Evolutionary conservation across 2,888 invertebrate species (phyloP).

Genomic region (Hyppa rectilinea): DNA sequence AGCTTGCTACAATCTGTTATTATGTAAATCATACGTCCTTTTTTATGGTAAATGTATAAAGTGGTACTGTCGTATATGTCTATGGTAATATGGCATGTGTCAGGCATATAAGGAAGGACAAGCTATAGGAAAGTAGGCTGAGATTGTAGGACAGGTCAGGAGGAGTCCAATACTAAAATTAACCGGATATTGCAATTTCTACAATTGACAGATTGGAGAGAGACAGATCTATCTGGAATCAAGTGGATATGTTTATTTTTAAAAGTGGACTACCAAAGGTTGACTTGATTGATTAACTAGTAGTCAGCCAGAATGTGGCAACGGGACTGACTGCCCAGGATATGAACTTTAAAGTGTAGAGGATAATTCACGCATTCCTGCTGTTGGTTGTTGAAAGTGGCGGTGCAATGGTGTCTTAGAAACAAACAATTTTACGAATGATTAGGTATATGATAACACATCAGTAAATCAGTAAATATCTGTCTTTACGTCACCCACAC

Average conservation of each 20-base stretch:
- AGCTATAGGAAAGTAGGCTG: constrained; percentile 1
- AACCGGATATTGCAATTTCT: not conserved
- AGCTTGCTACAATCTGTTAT: constrained; percentile 42
- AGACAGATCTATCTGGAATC: not conserved
- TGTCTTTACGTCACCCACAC: no score
- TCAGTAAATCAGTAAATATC: no score
- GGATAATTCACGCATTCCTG: not conserved
- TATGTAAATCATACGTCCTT: constrained; percentile 52
- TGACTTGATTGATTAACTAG: not conserved
- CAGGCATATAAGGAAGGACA: constrained; percentile 15
- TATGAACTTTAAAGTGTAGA: not conserved
- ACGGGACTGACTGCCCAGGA: not conserved
- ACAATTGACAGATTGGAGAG: no score
- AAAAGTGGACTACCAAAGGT: not conserved
- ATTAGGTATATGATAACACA: no score
- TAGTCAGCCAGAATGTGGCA: not conserved
- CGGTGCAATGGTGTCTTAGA: not conserved
- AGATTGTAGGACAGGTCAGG: not conserved
- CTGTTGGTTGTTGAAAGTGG: not conserved
- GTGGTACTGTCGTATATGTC: constrained; percentile 22
- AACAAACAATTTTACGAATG: not conserved
- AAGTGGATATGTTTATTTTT: not conserved
- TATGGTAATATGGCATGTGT: constrained; percentile 11
- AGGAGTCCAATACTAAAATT: not conserved
- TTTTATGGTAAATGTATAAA: constrained; percentile 44